A percentile compares a stretch with the other conserved stretches of the same genome.
Conservation (phyloP, 2,888 invertebrate genomes). For the Caenorhabditis uteleia region DNA sequence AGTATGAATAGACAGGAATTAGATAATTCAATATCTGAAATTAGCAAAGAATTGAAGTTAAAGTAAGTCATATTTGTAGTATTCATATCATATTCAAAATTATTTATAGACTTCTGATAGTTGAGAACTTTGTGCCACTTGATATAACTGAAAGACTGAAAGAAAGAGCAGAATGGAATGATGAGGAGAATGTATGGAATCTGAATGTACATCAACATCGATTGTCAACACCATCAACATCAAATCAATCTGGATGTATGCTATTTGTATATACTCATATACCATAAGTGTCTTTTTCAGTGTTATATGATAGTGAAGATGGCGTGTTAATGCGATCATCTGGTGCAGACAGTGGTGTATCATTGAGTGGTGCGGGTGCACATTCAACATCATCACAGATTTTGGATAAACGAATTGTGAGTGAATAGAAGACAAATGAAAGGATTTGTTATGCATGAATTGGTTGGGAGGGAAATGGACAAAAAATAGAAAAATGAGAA, state of each 20-base stretch:
- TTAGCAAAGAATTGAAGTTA: constrained; percentile 86
- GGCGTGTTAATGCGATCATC: constrained; percentile 39
- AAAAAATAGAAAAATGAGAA: no score
- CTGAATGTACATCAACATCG: constrained; percentile 9
- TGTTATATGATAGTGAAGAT: constrained; percentile 37
- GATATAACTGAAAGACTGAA: constrained; percentile 73
- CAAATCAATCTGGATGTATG: not conserved
- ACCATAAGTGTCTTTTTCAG: no score
- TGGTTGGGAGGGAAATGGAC: no score
- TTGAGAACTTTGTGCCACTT: constrained; percentile 86
- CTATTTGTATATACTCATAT: no score
- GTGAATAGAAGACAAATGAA: no score
- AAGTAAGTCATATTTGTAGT: constrained; percentile 74
- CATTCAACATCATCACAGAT: constrained; percentile 21
- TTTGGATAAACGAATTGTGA: constrained; percentile 51
- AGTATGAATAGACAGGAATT: constrained; percentile 88
- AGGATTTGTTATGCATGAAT: no score
- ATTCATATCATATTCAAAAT: constrained; percentile 2
- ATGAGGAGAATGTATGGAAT: constrained; percentile 75
- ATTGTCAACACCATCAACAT: not conserved
- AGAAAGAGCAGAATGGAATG: constrained; percentile 81
- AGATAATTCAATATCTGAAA: constrained; percentile 88
- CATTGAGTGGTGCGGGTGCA: constrained; percentile 17
- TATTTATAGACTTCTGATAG: constrained; percentile 75
- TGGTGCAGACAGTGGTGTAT: constrained; percentile 47